phyloP scores from a whole-genome alignment of 2,113 vertebrate species.

The Ammospiza nelsoni region DNA sequence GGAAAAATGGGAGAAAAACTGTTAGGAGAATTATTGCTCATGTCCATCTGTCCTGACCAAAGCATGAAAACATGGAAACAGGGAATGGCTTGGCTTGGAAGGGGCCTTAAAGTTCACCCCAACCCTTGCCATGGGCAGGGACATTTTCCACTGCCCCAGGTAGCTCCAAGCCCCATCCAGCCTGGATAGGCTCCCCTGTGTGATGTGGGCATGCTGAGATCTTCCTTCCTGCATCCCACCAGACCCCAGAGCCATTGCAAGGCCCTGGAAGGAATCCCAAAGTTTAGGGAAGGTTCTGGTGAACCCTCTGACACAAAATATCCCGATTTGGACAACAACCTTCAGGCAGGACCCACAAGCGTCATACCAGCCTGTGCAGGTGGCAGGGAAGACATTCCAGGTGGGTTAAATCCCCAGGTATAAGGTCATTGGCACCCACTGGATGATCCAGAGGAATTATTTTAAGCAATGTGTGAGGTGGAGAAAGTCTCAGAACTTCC shows the following conservation, averaged over 20 bases:
- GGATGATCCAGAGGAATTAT: neutral
- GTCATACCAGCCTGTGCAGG: neutral
- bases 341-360: neutral
- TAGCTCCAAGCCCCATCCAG: neutral
- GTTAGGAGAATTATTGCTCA: neutral
- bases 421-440: accelerated
- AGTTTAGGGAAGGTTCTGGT: neutral
- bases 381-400: neutral
- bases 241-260: neutral
- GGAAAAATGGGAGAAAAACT: neutral
- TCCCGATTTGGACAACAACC: neutral
- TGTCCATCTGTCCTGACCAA: neutral
- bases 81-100: neutral
- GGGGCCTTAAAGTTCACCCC: neutral
- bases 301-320: neutral
- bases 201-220: accelerated
- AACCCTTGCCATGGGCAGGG: neutral
- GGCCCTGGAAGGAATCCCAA: neutral
- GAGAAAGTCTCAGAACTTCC: neutral
- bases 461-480: neutral
- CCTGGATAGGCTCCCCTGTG: neutral
- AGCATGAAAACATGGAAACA: neutral
- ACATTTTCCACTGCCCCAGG: neutral
- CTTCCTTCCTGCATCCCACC: neutral
- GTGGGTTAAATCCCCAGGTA: neutral